These are phyloP conservation scores for Atlantisia rogersi DNA, from an alignment of 2,113 vertebrate genomes.

Conservation along the genomic window DNA sequence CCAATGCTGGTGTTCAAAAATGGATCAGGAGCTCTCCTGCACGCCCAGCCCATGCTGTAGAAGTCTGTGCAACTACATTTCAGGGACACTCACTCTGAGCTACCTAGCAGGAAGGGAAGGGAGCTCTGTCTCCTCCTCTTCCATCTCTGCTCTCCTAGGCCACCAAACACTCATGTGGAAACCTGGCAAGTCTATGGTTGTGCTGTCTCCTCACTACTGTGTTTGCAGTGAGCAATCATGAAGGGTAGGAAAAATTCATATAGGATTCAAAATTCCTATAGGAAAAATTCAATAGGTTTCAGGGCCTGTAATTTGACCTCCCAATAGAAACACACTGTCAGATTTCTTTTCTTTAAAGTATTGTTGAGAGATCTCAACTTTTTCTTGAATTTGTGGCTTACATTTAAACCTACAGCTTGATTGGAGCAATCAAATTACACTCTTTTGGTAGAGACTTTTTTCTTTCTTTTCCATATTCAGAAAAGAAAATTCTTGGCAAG, in stretches of 20 bases:
- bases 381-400: background rate
- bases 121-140: background rate
- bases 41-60: background rate
- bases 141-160: background rate
- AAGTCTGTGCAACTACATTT: background rate
- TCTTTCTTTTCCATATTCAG: background rate
- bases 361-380: background rate
- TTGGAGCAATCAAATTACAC: background rate
- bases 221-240: background rate
- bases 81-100: background rate
- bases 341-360: background rate
- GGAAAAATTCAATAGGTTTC: background rate
- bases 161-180: accelerated
- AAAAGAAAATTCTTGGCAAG: background rate
- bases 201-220: background rate
- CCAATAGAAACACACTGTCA: background rate
- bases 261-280: too few relatives aligned
- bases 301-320: background rate
- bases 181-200: background rate
- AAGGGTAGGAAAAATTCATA: background rate
- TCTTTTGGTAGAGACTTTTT: background rate
- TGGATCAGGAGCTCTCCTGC: background rate
- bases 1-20: background rate
- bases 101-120: background rate
- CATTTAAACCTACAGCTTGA: background rate